Evolutionary conservation across 2,113 vertebrate genomes (phyloP).

Genomic region (Pangasianodon gigas): DNA sequence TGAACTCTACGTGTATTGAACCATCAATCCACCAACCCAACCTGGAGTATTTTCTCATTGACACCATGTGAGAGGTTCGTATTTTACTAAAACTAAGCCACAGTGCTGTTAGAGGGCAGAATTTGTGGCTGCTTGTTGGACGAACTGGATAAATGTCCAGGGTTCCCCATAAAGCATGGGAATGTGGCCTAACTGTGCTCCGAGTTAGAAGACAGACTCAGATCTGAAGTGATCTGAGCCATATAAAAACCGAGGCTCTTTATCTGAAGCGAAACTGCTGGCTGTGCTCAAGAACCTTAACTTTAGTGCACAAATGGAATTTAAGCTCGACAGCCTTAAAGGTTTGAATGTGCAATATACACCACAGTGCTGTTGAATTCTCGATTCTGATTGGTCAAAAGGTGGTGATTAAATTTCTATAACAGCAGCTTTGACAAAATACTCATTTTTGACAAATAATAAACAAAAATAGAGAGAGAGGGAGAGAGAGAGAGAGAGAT

Average conservation of each 20-base stretch:
- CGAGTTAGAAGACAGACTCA: not conserved
- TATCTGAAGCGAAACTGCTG: not conserved
- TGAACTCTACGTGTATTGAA: not conserved
- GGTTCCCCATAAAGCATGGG: not conserved
- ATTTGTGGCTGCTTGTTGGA: constrained; percentile 2
- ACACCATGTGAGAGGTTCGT: not conserved
- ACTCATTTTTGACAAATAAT: not conserved
- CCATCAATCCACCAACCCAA: not conserved
- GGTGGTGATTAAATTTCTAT: not conserved
- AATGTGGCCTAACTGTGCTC: not conserved
- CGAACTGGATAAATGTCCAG: not conserved
- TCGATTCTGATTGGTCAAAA: not conserved
- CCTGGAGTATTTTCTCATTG: not conserved
- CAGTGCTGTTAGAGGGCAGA: not conserved
- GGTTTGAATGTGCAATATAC: not conserved
- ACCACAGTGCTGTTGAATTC: not conserved
- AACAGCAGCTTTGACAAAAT: not conserved
- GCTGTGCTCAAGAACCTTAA: not conserved
- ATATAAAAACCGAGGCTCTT: not conserved
- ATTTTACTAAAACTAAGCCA: not conserved
- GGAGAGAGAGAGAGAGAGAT: too few relatives aligned
- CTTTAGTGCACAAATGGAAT: not conserved
- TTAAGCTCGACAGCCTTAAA: not conserved
- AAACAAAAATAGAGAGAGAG: not conserved
- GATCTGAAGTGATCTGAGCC: not conserved